Evolutionary conservation across 92 coral and sea anemone genomes (phyloP).

Genomic region (Nematostella vectensis): DNA sequence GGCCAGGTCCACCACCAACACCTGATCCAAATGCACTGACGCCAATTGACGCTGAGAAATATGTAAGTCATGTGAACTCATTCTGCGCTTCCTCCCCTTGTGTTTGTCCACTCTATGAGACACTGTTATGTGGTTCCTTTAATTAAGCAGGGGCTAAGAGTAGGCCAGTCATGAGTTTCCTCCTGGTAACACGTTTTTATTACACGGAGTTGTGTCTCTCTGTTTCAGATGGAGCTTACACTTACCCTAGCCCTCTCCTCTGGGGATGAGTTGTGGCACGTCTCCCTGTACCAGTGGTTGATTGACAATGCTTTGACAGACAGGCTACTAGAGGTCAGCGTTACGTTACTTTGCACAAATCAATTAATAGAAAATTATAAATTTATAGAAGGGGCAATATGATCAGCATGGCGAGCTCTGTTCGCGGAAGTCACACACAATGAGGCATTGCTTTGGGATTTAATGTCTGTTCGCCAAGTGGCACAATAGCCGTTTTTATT

Average conservation of each 20-base stretch:
- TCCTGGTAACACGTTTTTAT: too few species aligned
- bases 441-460: too few species aligned
- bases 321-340: constrained; percentile 73
- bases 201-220: constrained; percentile 2
- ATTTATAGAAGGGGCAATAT: too few species aligned
- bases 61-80: constrained; percentile 36
- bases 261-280: constrained; percentile 87
- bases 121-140: too few species aligned
- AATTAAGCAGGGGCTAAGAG: too few species aligned
- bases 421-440: too few species aligned
- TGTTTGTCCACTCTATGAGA: neutral
- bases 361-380: too few species aligned
- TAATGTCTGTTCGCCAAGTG: too few species aligned
- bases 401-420: too few species aligned
- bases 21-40: constrained; percentile 87
- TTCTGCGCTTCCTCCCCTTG: too few species aligned
- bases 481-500: too few species aligned
- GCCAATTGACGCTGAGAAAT: constrained; percentile 69
- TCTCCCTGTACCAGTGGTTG: constrained; percentile 81
- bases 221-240: constrained; percentile 68
- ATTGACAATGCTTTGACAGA: constrained; percentile 86
- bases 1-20: constrained; percentile 94
- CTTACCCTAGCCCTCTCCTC: constrained; percentile 66
- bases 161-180: too few species aligned
- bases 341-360: neutral